Evolutionary conservation across 2,888 invertebrate genomes (phyloP), one percentile per base, ranked within the genome.

Genomic region (Yponomeuta sedellus): DNA sequence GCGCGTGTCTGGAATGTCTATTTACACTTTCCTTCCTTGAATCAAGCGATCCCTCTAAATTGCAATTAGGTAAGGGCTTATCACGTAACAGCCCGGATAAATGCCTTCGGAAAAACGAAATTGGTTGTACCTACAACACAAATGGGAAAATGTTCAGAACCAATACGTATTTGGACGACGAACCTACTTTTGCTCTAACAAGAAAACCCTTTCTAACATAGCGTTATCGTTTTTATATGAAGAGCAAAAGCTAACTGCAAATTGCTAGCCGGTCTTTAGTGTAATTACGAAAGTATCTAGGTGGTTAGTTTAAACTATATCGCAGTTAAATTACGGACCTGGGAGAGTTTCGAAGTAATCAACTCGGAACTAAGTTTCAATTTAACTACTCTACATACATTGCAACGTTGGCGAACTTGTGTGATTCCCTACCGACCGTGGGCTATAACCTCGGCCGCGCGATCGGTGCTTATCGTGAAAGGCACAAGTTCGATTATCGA

Each of bases 1-100:
- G 66, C 64, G 68, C 71, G 69, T 70, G 71, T 34, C 16, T 64
- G 5, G 70, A 70, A 69, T 69, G 28, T 56, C 65, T 69, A 67
- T 67, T 67, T 67, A 39, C 66, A 66, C 66, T 62, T 66, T 62
- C 66, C 56, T 57, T 66, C 44, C 65, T 22, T 19, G 34, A 10
- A 19, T 19, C 20, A 3, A 20, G 22, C 22, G 61, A 34, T 12
- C 61, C 61, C 61, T 61, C 61, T 61, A 63, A 63, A 63, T 44
- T 65, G 65, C 59, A 65, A 65, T 65, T 65, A 65, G 65, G 59
- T 65, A 40, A 59, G 20, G 25, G 22, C 40, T 65, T 59, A 58
- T 59, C 59, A 59, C 65, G 65, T 65, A 65, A 65, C 58, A 20
- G 61, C 58, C 44, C 20, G 22, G 63, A 63, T 63, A 44, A 40